These are phyloP conservation scores for Arctia plantaginis DNA, from an alignment of 2,888 invertebrate genomes.

Conservation along the genomic window DNA sequence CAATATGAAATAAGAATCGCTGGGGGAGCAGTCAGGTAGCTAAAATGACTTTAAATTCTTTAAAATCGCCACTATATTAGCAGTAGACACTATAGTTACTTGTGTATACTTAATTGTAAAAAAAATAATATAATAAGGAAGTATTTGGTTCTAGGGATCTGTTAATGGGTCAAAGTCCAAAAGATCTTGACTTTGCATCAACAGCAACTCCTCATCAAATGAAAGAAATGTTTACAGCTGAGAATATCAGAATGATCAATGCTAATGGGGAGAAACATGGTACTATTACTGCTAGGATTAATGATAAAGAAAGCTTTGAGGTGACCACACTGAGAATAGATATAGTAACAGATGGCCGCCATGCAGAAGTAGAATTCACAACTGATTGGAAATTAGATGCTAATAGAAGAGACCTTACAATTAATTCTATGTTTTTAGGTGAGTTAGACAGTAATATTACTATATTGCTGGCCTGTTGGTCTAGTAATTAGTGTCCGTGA, in stretches of 20 bases:
- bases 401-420: constrained; percentile 97
- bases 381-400: constrained; percentile 98
- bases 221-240: constrained; percentile 95
- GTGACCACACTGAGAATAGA: constrained; percentile 97
- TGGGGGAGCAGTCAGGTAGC: constrained; percentile 96
- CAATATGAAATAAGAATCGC: constrained; percentile 96
- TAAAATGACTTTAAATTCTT: constrained; percentile 8
- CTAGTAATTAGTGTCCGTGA: too few species aligned
- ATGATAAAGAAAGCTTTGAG: constrained; percentile 97
- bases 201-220: constrained; percentile 98
- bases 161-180: constrained; percentile 91
- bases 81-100: too few species aligned
- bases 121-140: background rate
- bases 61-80: background rate
- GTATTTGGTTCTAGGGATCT: constrained; percentile 88
- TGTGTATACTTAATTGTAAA: too few species aligned
- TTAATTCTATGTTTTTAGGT: constrained; percentile 99
- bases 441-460: background rate
- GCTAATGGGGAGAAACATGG: constrained; percentile 97
- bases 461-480: too few species aligned
- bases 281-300: constrained; percentile 97
- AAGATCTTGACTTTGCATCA: constrained; percentile 99
- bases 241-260: constrained; percentile 96
- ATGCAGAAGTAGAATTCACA: constrained; percentile 98
- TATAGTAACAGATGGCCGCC: constrained; percentile 96